Conservation (phyloP, 2,888 invertebrate species). For the Apamea crenata region DNA sequence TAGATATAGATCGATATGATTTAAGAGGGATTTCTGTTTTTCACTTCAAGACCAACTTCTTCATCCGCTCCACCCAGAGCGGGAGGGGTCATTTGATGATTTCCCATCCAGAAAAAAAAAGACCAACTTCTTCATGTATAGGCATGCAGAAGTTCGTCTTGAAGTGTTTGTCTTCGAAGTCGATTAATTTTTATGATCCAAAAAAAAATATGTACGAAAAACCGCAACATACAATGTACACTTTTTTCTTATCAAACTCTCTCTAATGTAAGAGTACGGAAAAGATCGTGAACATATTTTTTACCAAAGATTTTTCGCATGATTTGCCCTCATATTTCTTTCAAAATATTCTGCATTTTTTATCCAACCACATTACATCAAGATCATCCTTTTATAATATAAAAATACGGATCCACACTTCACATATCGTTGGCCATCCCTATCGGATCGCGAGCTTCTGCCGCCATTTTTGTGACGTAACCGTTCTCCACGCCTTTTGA, state of each 20-base stretch:
- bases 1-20: too few relatives aligned
- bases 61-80: too few relatives aligned
- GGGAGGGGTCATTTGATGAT: too few relatives aligned
- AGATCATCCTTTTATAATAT: neutral
- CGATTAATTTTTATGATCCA: neutral
- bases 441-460: neutral
- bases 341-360: neutral
- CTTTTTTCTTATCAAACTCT: neutral
- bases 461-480: constrained; percentile 42
- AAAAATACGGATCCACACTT: constrained; percentile 27
- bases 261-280: neutral
- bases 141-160: too few relatives aligned
- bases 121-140: too few relatives aligned
- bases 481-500: constrained; percentile 12
- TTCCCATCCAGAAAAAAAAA: too few relatives aligned
- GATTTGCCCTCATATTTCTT: constrained; percentile 4
- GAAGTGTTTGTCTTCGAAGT: too few relatives aligned
- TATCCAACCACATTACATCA: constrained; percentile 10
- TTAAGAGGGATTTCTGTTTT: too few relatives aligned
- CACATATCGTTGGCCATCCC: constrained; percentile 8
- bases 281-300: neutral
- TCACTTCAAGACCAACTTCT: too few relatives aligned
- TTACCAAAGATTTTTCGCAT: neutral
- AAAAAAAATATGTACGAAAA: neutral
- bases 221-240: neutral